Evolutionary conservation across 92 coral and sea anemone genomes (phyloP).

Genomic region (Blastomussa wellsi): DNA sequence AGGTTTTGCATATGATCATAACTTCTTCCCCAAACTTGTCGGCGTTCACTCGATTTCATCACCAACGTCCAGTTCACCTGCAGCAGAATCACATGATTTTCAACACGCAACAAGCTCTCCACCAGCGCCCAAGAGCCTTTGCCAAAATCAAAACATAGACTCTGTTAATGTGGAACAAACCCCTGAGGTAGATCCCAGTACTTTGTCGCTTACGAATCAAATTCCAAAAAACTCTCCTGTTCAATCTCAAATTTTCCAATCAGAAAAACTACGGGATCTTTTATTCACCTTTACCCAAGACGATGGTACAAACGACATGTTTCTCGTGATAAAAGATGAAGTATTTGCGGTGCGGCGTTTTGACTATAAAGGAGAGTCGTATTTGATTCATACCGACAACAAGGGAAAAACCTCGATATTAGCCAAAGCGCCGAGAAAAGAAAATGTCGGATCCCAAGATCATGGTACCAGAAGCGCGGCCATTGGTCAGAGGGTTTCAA

Average conservation of each 20-base stretch:
- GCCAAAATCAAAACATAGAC: not conserved
- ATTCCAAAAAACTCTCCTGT: not conserved
- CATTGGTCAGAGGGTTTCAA: not conserved
- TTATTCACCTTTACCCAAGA: constrained; percentile 9
- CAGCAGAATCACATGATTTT: not conserved
- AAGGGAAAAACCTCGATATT: constrained; percentile 24
- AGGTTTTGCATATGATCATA: constrained; percentile 71
- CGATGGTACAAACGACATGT: constrained; percentile 20
- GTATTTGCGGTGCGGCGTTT: constrained; percentile 26
- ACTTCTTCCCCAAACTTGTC: constrained; percentile 52
- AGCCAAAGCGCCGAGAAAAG: constrained; percentile 5
- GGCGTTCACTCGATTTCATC: constrained; percentile 53
- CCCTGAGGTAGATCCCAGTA: not conserved
- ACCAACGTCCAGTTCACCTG: not conserved
- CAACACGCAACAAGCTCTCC: not conserved
- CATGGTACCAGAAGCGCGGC: not conserved
- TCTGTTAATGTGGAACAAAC: not conserved
- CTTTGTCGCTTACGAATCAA: not conserved
- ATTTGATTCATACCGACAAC: constrained; percentile 18
- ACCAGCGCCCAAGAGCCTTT: not conserved
- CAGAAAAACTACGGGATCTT: not conserved
- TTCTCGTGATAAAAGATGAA: constrained; percentile 21
- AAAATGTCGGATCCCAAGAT: not conserved
- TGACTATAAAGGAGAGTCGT: constrained; percentile 25
- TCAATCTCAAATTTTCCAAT: not conserved